phyloP scores from a whole-genome alignment of 2,113 vertebrate species.

The Megalops atlanticus region DNA sequence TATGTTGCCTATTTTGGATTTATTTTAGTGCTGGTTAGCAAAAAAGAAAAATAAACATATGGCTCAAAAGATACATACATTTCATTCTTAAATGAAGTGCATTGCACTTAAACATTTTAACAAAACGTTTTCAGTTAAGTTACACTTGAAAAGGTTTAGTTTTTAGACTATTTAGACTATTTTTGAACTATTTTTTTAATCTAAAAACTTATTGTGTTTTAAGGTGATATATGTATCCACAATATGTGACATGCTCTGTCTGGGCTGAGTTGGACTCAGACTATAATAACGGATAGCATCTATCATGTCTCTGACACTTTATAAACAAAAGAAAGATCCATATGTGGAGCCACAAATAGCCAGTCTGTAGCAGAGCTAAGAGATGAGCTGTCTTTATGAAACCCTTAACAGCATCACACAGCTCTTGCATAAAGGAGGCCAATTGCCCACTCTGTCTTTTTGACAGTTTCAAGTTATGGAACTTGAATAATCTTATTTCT shows the following conservation, averaged over 20 bases:
- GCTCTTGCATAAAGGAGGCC: constrained; percentile 68
- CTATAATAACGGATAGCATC: constrained; percentile 68
- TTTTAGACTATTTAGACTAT: too few relatives aligned
- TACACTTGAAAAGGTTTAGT: too few relatives aligned
- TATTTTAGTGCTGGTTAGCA: too few relatives aligned
- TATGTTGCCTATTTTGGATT: too few relatives aligned
- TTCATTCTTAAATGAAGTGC: too few relatives aligned
- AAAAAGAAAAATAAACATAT: too few relatives aligned
- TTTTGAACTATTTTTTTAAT: too few relatives aligned
- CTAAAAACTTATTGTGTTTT: background rate
- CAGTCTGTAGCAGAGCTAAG: constrained; percentile 58
- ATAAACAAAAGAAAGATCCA: constrained; percentile 62
- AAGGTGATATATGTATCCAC: background rate
- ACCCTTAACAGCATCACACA: constrained; percentile 71
- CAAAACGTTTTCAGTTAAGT: too few relatives aligned
- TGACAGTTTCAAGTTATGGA: constrained; percentile 75
- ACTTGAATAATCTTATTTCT: constrained; percentile 73
- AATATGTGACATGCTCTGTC: background rate
- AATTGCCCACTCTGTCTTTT: constrained; percentile 72
- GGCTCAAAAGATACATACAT: too few relatives aligned
- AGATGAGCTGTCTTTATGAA: constrained; percentile 62
- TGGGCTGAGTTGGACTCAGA: constrained; percentile 44
- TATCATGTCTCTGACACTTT: constrained; percentile 74
- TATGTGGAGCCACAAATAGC: constrained; percentile 68
- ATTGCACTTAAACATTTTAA: too few relatives aligned